Evolutionary conservation across 2,888 invertebrate species (phyloP).

Genomic region (Lasioglossum villosulum): DNA sequence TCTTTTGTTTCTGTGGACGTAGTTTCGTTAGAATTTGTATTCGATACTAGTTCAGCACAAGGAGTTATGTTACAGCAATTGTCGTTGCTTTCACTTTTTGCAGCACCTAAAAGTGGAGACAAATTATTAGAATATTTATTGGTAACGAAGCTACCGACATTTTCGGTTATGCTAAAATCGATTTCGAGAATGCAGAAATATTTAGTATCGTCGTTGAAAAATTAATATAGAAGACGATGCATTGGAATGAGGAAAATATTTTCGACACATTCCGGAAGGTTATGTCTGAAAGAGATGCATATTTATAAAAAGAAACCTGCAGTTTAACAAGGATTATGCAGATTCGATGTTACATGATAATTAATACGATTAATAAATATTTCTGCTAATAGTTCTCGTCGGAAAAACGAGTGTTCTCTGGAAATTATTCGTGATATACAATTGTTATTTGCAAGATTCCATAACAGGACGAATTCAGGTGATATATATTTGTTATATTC

Average conservation of each 20-base stretch:
- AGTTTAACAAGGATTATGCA: background rate
- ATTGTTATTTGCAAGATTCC: conserved; percentile 39
- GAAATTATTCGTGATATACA: conserved; percentile 69
- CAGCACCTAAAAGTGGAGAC: conserved; percentile 85
- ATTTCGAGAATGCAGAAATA: background rate
- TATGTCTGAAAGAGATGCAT: conserved; percentile 23
- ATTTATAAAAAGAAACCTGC: conserved; percentile 1
- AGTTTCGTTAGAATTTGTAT: conserved; percentile 69
- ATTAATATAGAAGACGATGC: background rate
- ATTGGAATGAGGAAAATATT: conserved; percentile 18
- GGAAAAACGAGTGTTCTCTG: conserved; percentile 66
- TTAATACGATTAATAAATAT: background rate
- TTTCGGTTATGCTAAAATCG: background rate
- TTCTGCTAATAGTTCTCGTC: conserved; percentile 27
- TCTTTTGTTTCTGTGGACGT: conserved; percentile 57
- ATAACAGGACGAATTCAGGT: background rate
- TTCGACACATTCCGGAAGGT: conserved; percentile 27
- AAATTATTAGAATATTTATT: background rate
- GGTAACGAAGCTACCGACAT: background rate
- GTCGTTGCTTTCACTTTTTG: conserved; percentile 87
- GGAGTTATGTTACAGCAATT: conserved; percentile 86
- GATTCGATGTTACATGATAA: background rate
- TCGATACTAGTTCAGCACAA: conserved; percentile 81
- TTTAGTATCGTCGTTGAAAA: background rate
- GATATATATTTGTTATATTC: conserved; percentile 1